Evolutionary conservation across 2,797 vertebrate genomes (phyloP), one percentile per base, ranked within the genome.

Genomic region (Myioborus melanocephalus): DNA sequence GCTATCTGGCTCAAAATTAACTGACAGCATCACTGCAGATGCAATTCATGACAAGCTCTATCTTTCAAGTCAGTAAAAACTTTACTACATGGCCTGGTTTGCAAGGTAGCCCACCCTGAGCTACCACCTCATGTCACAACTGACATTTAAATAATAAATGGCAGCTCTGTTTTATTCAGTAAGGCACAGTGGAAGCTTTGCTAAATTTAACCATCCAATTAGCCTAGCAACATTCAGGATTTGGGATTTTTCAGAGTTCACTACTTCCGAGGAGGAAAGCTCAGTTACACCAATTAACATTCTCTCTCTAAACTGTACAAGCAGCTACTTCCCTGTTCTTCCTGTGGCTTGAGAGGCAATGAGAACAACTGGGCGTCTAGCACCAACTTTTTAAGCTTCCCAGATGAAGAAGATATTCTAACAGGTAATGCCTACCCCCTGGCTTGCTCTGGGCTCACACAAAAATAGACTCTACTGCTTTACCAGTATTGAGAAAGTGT

Each of bases 141-240:
- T 78, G 56, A 55, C 47, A n/a, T 72, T 80, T 86, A 89, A 95
- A 91, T 86, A 95, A 94, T 75, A 96, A 88, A 94, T 55, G 52
- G 63, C 27, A 93, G 60, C 30, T 83, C 56, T 86, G 3, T 70
- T 92, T 80, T 83, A 72, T 89, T 95, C 86, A 82, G 70, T 34
- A 56, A 76, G 85, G 34, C 83, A 84, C 52, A 89, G 60, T 28
- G 2, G 16, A 84, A 49, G 47, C 24, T 90, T 56, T 83, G 55
- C 91, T 95, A 93, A 96, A 94, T 94, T 73, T 95, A 95, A 92
- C 80, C 56, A 94, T 41, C 60, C 83, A 97, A 96, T 94, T 96
- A 96, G 87, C 83, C 64, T 43, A 87, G 53, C 53, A 95, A 85
- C 76, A 60, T 41, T 52, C 70, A 86, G 39, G 64, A 76, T 84